Evolutionary conservation across 1,140 invertebrate species (phyloP).

Genomic region (Trichonephila inaurata): DNA sequence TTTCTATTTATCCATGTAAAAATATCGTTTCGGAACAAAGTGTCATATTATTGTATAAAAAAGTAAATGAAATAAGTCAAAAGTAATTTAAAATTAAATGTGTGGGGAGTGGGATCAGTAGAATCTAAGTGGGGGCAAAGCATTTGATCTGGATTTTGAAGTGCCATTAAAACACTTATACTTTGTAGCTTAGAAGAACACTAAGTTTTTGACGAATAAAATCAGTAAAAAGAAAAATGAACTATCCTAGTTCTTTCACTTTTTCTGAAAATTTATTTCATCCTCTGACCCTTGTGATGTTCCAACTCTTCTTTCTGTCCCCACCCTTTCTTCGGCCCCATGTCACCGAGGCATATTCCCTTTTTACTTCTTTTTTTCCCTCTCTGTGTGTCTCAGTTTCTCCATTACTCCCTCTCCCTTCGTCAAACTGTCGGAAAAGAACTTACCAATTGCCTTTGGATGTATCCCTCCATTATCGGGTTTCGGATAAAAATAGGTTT

Average conservation of each 20-base stretch:
- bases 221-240: neutral
- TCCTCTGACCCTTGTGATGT: slow-evolving; percentile 49
- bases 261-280: slow-evolving; percentile 54
- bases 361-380: neutral
- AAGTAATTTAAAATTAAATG: too few species aligned
- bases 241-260: slow-evolving; percentile 7
- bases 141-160: too few species aligned
- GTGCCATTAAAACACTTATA: too few species aligned
- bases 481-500: slow-evolving; percentile 25
- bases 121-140: too few species aligned
- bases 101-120: too few species aligned
- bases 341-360: slow-evolving; percentile 23
- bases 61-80: too few species aligned
- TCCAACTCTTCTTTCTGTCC: neutral
- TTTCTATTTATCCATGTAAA: too few species aligned
- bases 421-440: neutral
- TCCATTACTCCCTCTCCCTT: neutral
- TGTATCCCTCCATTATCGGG: slow-evolving; percentile 17
- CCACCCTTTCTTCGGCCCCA: too few species aligned
- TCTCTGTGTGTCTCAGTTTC: neutral
- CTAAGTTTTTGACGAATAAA: neutral
- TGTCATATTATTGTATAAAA: too few species aligned
- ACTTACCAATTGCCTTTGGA: slow-evolving; percentile 21
- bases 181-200: too few species aligned
- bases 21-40: too few species aligned